Evolutionary conservation across 2,113 vertebrate genomes (phyloP).

Genomic region (Nymphicus hollandicus): DNA sequence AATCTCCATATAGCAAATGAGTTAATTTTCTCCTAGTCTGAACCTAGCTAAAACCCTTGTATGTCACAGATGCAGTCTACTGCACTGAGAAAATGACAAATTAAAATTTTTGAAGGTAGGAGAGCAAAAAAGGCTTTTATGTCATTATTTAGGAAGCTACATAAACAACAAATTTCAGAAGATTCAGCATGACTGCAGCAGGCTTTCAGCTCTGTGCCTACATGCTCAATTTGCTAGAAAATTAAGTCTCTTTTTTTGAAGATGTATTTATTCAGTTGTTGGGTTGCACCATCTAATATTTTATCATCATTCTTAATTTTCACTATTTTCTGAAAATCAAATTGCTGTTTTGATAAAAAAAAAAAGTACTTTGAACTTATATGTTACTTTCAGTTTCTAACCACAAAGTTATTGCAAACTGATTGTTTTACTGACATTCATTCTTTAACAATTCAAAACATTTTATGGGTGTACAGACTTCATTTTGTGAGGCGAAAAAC

Average conservation of each 20-base stretch:
- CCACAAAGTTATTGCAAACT: not conserved
- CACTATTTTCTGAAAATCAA: not conserved
- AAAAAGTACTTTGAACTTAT: not conserved
- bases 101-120: not conserved
- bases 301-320: not conserved
- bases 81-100: not conserved
- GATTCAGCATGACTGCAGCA: not conserved
- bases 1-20: not conserved
- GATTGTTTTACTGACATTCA: not conserved
- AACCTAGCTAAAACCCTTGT: not conserved
- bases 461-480: not conserved
- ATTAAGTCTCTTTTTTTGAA: not conserved
- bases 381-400: not conserved
- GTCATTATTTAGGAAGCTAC: not conserved
- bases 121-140: not conserved
- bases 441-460: not conserved
- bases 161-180: not conserved
- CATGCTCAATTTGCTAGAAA: not conserved
- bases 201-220: not conserved
- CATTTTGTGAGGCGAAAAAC: not conserved
- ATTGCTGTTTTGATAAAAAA: not conserved
- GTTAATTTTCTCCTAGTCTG: not conserved
- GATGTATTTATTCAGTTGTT: not conserved
- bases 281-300: not conserved
- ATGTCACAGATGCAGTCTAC: not conserved